Evolutionary conservation across 2,797 vertebrate genomes (phyloP), one percentile per base, ranked within the genome.

Genomic region (Saxicola maurus): DNA sequence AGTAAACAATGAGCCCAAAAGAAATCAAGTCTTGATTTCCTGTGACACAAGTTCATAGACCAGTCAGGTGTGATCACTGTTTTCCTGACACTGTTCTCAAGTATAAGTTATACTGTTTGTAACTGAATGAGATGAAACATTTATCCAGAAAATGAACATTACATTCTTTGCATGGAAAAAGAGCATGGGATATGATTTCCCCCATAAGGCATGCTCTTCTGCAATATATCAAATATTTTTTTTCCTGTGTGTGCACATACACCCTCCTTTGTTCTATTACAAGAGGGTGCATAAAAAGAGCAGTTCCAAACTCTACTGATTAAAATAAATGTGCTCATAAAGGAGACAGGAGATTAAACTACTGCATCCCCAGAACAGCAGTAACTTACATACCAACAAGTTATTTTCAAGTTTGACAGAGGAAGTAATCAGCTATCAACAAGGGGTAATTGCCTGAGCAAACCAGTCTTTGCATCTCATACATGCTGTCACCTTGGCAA

Each of bases 381-480:
- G 95, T 97, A 96, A 96, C 92, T 96, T 97, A 96, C 73, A 96
- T 31, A 94, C 82, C 93, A 96, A 95, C 95, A 97, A 96, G 96
- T 96, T 96, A 97, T 97, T 97, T 97, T 96, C 91, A 33, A 96
- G 95, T 97, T 96, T 97, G 95, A 94, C 95, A 96, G 96, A 97
- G 95, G 94, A 97, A 97, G 96, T 97, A 96, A 97, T 97, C 94
- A 94, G 90, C 95, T 97, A 96, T 97, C 96, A 96, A 96, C 95
- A 97, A 96, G 93, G 92, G 94, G 92, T 97, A 97, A 97, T 97
- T 97, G 96, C 96, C 95, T 97, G 96, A 96, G 94, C 95, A 97
- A 96, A 96, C 94, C 95, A 95, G 93, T 95, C 96, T 96, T 96
- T 96, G 95, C 96, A 96, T 96, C 96, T 97, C 90, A 87, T 82